phyloP scores from a whole-genome alignment of 1,140 invertebrate genomes.

The Drosophila chauvacae region DNA sequence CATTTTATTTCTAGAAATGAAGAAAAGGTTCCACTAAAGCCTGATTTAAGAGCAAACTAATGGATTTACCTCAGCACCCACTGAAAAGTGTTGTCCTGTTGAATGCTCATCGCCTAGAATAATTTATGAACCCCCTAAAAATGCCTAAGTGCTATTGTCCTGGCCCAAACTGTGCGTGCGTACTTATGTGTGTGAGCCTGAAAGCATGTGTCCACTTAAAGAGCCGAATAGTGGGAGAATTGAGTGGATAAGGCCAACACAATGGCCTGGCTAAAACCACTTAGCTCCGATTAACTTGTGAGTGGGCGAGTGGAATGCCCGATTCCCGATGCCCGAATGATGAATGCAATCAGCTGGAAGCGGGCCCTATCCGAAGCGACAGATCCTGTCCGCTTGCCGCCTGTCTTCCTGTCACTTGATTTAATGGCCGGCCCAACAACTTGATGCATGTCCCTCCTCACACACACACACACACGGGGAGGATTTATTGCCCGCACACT shows the following conservation, averaged over 20 bases:
- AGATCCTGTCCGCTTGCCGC: constrained; percentile 42
- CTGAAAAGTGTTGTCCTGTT: constrained; percentile 21
- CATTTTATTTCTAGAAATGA: background rate
- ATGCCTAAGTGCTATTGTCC: constrained; percentile 27
- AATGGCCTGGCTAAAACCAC: constrained; percentile 69
- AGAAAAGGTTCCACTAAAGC: background rate
- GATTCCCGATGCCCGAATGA: constrained; percentile 56
- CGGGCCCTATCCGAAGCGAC: constrained; percentile 18
- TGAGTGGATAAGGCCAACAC: constrained; percentile 63
- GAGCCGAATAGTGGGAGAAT: constrained; percentile 26
- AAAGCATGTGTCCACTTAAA: constrained; percentile 65
- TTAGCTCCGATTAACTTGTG: constrained; percentile 77
- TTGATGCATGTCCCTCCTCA: constrained; percentile 57
- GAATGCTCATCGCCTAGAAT: constrained; percentile 17
- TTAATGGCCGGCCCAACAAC: constrained; percentile 69
- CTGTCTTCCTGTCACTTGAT: constrained; percentile 66
- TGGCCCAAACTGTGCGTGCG: constrained; percentile 12
- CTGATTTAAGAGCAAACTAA: constrained; percentile 26
- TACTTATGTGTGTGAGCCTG: background rate
- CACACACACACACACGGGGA: constrained; percentile 7
- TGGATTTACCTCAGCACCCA: background rate
- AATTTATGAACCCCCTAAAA: constrained; percentile 24
- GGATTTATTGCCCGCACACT: constrained; percentile 29
- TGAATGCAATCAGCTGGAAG: constrained; percentile 74
- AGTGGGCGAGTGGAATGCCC: constrained; percentile 19